These are phyloP conservation scores for Acanthornis magna DNA, from an alignment of 2,797 vertebrate genomes.

Conservation along the genomic window DNA sequence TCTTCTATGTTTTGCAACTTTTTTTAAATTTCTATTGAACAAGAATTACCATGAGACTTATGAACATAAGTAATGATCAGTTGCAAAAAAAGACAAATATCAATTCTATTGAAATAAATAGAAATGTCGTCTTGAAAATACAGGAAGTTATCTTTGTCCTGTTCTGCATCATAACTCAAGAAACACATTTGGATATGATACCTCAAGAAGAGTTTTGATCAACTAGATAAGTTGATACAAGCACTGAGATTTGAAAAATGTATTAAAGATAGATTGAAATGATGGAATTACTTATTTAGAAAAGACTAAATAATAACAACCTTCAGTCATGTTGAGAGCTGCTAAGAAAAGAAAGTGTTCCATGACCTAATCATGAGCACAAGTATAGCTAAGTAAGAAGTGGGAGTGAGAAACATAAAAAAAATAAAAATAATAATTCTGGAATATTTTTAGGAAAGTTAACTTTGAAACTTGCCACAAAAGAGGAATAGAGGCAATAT, in stretches of 20 bases:
- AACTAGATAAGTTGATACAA: not conserved
- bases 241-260: not conserved
- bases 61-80: not conserved
- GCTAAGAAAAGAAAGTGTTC: not conserved
- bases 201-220: not conserved
- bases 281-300: not conserved
- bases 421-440: not conserved
- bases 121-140: not conserved
- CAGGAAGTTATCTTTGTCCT: not conserved
- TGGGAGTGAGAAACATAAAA: not conserved
- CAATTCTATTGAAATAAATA: not conserved
- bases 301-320: not conserved
- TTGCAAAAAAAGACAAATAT: not conserved
- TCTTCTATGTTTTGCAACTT: not conserved
- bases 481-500: not conserved
- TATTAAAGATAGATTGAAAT: not conserved
- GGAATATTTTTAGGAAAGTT: not conserved
- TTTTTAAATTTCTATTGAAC: not conserved
- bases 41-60: not conserved
- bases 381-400: not conserved
- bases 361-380: not conserved
- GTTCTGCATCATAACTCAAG: not conserved
- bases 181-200: not conserved
- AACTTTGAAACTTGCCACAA: not conserved
- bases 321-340: not conserved